Evolutionary conservation across 2,888 invertebrate species (phyloP), one percentile per base, ranked within the genome.

Genomic region (Tolmerus cingulatus): DNA sequence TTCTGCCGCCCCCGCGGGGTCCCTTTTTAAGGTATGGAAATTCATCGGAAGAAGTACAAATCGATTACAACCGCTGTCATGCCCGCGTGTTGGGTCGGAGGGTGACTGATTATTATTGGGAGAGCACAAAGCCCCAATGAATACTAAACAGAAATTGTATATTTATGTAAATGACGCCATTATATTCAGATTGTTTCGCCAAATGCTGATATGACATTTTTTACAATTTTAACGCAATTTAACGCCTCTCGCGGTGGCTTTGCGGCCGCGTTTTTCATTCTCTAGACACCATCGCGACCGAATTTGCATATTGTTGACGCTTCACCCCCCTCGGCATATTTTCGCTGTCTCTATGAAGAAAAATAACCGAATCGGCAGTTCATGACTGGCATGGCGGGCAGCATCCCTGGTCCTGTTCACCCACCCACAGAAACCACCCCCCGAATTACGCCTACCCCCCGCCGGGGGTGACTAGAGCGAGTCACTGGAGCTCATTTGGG

Each of bases 151-250:
- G 88, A 87, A 88, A 88, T 88, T 88, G 88, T 88, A 88, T 88
- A 88, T 88, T 88, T 88, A 88, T 88, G 88, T 87, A 88, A 88
- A 88, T 88, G 87, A 77, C 74, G 85, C 88, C 87, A 88, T 88
- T 88, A 88, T 88, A 87, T 88, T 88, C 87, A 88, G 88, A 88
- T 88, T 88, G 88, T 88, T 88, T 88, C 87, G 77, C 87, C 88
- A 88, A 88, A 88, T 87, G 88, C 88, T 88, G 88, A 88, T 88
- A 88, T 88, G 88, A 88, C 88, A 88, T 88, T 88, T 88, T 88
- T 88, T 88, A 88, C 88, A 88, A 87, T 88, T 88, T 87, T 86
- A 88, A 88, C 87, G 86, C 87, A 88, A 88, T 88, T 88, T 88
- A 88, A 88, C 88, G 88, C 87, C 85, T 87, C 87, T 88, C 86